phyloP scores from a whole-genome alignment of 2,888 invertebrate genomes.

The Nomada flava region DNA sequence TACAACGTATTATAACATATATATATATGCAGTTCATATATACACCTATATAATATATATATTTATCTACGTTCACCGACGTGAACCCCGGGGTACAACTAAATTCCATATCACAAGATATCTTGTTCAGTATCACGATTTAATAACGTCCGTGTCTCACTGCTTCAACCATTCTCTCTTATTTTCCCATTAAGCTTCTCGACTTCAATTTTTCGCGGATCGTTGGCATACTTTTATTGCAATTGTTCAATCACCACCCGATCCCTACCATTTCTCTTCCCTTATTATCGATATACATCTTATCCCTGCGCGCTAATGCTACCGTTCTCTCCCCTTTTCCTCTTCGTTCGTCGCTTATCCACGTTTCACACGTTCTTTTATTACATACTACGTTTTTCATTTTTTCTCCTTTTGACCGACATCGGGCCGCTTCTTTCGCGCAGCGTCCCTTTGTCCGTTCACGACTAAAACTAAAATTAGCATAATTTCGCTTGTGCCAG shows the following conservation, averaged over 20 bases:
- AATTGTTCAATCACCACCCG: not conserved
- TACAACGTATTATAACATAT: constrained; percentile 44
- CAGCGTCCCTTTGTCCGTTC: constrained; percentile 23
- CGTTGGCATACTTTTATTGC: constrained; percentile 20
- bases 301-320: not conserved
- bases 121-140: constrained; percentile 79
- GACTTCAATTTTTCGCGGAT: constrained; percentile 4
- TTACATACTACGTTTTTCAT: not conserved
- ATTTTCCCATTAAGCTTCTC: constrained; percentile 12
- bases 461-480: constrained; percentile 62
- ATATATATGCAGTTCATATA: constrained; percentile 58
- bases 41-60: constrained; percentile 54
- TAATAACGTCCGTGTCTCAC: constrained; percentile 61
- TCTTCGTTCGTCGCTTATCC: constrained; percentile 41
- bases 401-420: not conserved
- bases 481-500: constrained; percentile 54
- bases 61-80: constrained; percentile 67
- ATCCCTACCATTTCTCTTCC: not conserved
- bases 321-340: constrained; percentile 7
- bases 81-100: constrained; percentile 71
- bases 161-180: constrained; percentile 20
- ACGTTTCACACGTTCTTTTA: constrained; percentile 12
- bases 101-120: constrained; percentile 79
- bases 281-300: not conserved
- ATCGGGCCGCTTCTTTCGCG: not conserved